phyloP scores from a whole-genome alignment of 2,888 invertebrate genomes.

The Ernsta delagoae region DNA sequence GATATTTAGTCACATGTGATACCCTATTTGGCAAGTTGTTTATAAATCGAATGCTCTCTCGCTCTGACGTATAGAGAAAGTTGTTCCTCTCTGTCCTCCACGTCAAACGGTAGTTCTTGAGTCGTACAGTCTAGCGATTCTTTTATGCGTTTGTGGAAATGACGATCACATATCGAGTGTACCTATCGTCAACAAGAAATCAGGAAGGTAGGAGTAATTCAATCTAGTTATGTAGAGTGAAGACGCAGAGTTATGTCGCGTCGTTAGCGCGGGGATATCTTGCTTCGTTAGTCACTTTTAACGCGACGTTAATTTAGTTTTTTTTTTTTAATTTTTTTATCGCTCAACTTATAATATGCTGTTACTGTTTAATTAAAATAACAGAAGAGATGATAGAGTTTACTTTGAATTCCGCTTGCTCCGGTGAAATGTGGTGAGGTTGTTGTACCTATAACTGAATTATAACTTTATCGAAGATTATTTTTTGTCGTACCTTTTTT shows the following conservation, averaged over 20 bases:
- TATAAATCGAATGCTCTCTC: slow-evolving; percentile 59
- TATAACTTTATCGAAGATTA: too few relatives aligned
- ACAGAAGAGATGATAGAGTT: neutral
- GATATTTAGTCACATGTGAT: slow-evolving; percentile 80
- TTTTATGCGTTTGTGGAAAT: slow-evolving; percentile 40
- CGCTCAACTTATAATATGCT: neutral
- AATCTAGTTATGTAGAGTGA: slow-evolving; percentile 32
- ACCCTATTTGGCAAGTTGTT: slow-evolving; percentile 80
- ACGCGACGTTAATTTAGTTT: neutral
- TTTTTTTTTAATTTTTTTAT: neutral
- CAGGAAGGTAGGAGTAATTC: slow-evolving; percentile 21
- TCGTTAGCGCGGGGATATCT: slow-evolving; percentile 15
- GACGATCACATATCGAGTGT: slow-evolving; percentile 30
- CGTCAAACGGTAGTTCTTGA: slow-evolving; percentile 68
- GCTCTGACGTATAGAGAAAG: slow-evolving; percentile 43
- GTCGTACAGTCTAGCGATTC: slow-evolving; percentile 49
- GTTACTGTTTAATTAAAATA: slow-evolving; percentile 2
- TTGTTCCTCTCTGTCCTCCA: slow-evolving; percentile 58
- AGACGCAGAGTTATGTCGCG: slow-evolving; percentile 14
- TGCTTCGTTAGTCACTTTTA: slow-evolving; percentile 15
- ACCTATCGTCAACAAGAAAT: slow-evolving; percentile 26
- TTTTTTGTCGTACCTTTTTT: too few relatives aligned
- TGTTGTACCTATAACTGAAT: too few relatives aligned
- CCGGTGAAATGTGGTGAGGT: too few relatives aligned
- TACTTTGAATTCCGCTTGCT: too few relatives aligned